Conservation (phyloP, 2,888 invertebrate genomes). For the Ditula angustiorana region DNA sequence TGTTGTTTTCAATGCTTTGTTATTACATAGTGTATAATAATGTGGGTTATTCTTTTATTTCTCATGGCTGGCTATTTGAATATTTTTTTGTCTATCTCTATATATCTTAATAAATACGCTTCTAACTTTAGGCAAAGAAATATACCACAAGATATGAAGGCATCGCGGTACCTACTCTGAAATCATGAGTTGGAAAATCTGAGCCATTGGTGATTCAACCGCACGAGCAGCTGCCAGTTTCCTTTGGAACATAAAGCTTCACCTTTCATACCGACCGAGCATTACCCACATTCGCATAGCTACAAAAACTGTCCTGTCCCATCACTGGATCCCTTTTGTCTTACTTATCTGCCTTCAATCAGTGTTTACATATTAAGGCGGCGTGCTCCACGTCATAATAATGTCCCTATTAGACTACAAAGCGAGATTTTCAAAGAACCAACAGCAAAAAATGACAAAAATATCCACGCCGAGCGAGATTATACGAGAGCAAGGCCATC, state of each 20-base stretch:
- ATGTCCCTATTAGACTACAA: constrained; percentile 84
- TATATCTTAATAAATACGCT: too few species aligned
- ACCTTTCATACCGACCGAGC: constrained; percentile 17
- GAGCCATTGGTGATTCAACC: constrained; percentile 31
- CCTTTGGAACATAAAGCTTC: constrained; percentile 25
- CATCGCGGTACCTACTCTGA: constrained; percentile 14
- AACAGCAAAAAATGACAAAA: constrained; percentile 80
- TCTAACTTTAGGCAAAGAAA: not conserved
- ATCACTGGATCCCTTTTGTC: constrained; percentile 71
- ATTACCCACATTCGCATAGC: constrained; percentile 46
- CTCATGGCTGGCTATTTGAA: too few species aligned
- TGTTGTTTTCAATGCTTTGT: too few species aligned
- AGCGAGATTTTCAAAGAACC: constrained; percentile 79
- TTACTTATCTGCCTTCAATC: constrained; percentile 82
- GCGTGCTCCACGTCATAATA: constrained; percentile 83
- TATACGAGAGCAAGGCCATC: constrained; percentile 81
- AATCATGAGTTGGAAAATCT: constrained; percentile 34
- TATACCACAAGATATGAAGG: not conserved
- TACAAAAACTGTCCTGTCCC: constrained; percentile 62
- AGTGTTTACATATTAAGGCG: constrained; percentile 81
- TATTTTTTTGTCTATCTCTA: not conserved
- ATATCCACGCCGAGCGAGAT: constrained; percentile 74
- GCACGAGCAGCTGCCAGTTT: constrained; percentile 34
- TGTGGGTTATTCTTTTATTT: too few species aligned
- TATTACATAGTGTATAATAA: too few species aligned